Conservation (phyloP, 2,888 invertebrate genomes). For the Tiliacea aurago region DNA sequence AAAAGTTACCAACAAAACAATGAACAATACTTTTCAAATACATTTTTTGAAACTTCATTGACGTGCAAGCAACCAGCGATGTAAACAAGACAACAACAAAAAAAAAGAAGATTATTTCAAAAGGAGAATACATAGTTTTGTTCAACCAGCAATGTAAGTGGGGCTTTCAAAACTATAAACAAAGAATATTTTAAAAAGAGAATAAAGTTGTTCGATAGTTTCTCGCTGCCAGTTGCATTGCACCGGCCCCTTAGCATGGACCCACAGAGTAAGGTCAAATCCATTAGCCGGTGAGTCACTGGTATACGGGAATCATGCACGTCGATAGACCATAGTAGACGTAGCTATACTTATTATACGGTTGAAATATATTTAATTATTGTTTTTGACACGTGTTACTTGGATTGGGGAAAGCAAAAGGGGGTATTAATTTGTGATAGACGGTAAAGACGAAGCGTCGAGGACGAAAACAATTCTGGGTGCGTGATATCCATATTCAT, state of each 20-base stretch:
- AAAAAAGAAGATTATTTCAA: neutral
- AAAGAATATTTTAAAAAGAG: neutral
- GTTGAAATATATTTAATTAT: conserved; percentile 28
- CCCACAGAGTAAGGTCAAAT: conserved; percentile 72
- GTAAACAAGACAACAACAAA: neutral
- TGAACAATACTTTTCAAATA: no score
- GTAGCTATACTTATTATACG: conserved; percentile 18
- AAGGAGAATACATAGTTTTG: neutral
- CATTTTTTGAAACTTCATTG: neutral
- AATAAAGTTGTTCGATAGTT: conserved; percentile 20
- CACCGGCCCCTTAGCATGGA: conserved; percentile 61
- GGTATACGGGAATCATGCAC: conserved; percentile 64
- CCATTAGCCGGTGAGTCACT: conserved; percentile 73
- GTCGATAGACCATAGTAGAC: conserved; percentile 45
- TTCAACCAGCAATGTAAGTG: no score
- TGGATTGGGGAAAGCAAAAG: neutral
- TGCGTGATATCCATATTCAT: neutral
- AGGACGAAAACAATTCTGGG: neutral
- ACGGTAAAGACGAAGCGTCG: neutral
- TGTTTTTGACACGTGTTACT: conserved; percentile 21
- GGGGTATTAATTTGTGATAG: neutral
- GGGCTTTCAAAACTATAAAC: neutral
- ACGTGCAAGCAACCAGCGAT: neutral
- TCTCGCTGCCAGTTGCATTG: conserved; percentile 56
- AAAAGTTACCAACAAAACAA: neutral